phyloP scores from a whole-genome alignment of 1,140 invertebrate species.

The Drosophila nikananu region DNA sequence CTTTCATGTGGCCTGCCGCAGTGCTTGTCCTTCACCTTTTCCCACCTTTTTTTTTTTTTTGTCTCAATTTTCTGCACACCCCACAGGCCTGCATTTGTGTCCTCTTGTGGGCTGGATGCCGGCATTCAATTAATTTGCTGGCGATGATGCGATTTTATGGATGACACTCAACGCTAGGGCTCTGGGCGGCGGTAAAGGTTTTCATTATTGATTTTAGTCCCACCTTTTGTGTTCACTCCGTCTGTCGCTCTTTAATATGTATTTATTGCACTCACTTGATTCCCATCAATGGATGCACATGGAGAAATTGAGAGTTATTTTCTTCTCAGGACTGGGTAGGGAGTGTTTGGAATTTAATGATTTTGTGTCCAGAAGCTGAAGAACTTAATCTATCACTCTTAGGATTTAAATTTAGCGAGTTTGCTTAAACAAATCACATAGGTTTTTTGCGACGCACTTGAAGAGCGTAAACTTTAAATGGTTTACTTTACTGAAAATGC shows the following conservation, averaged over 20 bases:
- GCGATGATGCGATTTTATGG: slow-evolving; percentile 59
- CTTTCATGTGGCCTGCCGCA: slow-evolving; percentile 43
- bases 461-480: background rate
- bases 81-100: slow-evolving; percentile 6
- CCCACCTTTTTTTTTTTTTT: slow-evolving; percentile 1
- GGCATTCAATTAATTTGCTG: slow-evolving; percentile 75
- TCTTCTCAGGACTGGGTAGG: background rate
- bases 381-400: background rate
- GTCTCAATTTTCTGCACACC: slow-evolving; percentile 6
- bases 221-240: slow-evolving; percentile 20
- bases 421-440: background rate
- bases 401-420: background rate
- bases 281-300: slow-evolving; percentile 51
- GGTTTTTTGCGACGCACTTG: background rate
- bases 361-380: background rate
- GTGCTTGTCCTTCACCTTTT: slow-evolving; percentile 36
- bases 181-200: slow-evolving; percentile 29
- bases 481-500: background rate
- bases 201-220: slow-evolving; percentile 71
- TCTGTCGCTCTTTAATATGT: slow-evolving; percentile 48
- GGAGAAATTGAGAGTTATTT: slow-evolving; percentile 1
- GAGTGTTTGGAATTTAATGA: background rate
- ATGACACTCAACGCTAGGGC: slow-evolving; percentile 44
- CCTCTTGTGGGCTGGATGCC: slow-evolving; percentile 34
- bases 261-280: slow-evolving; percentile 75